phyloP scores from a whole-genome alignment of 2,888 invertebrate species.

The Perithous albicinctus region DNA sequence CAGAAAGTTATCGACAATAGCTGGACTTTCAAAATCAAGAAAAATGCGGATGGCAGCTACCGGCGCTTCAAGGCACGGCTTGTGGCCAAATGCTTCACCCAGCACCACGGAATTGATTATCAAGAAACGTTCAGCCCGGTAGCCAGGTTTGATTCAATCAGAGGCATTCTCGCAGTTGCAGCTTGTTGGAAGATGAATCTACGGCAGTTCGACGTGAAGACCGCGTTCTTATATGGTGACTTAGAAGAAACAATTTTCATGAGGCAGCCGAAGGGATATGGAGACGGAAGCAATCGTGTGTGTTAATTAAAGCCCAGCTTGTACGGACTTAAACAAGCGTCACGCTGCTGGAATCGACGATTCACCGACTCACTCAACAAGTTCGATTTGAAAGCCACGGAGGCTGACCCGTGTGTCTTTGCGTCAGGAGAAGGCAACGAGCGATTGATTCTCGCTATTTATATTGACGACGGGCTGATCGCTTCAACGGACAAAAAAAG shows the following conservation, averaged over 20 bases:
- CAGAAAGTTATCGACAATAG: conserved; percentile 59
- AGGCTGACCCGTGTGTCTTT: conserved; percentile 73
- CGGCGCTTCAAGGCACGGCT: conserved; percentile 73
- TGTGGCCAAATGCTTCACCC: conserved; percentile 72
- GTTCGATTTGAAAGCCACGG: conserved; percentile 66
- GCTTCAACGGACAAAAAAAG: conserved; percentile 50
- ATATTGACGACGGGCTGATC: no score
- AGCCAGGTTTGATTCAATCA: conserved; percentile 72
- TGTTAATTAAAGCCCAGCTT: conserved; percentile 73
- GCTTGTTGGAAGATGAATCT: conserved; percentile 69
- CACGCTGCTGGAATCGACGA: conserved; percentile 73
- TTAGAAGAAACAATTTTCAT: conserved; percentile 77
- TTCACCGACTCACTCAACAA: conserved; percentile 69
- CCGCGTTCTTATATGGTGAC: conserved; percentile 76
- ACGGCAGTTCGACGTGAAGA: conserved; percentile 75
- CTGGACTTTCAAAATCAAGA: conserved; percentile 71
- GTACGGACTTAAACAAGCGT: conserved; percentile 77
- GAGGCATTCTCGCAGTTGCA: conserved; percentile 71
- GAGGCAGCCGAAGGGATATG: conserved; percentile 73
- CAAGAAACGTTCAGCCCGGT: conserved; percentile 77
- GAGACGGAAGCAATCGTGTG: conserved; percentile 54
- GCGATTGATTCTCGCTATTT: conserved; percentile 60
- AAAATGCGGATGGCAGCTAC: conserved; percentile 32
- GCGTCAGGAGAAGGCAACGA: conserved; percentile 23
- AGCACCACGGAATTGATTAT: conserved; percentile 73